Base-by-base conservation (phyloP, 1,140 invertebrate species). In the Plectrocnemia conspersa region DNA sequence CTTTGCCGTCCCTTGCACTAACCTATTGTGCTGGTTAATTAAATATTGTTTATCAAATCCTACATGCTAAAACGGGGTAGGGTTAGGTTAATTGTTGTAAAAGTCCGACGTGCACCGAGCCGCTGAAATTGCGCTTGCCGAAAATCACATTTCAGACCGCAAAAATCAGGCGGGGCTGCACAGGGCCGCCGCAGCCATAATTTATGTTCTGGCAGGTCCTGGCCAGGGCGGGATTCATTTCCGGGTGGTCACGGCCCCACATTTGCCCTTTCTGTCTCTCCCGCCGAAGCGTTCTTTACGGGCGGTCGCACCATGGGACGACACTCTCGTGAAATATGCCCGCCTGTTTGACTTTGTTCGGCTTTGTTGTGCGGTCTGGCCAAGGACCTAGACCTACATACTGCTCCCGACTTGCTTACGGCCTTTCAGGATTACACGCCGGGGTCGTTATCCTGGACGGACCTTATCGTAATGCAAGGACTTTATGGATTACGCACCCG, bases 261-360 rank as follows among this genome's bases (percentile, higher is more conserved):
- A 13, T 35, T 33, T 36, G 13, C 15, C 35, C 35, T 16, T 16
- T 38, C 5, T 6, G 36, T 21, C 42, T 27, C 50, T 42, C 50
- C 29, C 21, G 44, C 27, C 44, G 44, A 47, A 47, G 21, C 22
- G 44, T 47, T 47, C 44, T 47, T 47, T 47, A 47, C 44, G 44
- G 44, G 22, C 44, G 44, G 35, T 5, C 35, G 35, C 35, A 16
- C 35, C 35, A 16, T 16, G 35, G 35, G 35, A 38, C 35, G 35
- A 38, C 35, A 38, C 35, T n/a, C n/a, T 27, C 38, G 54, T 56
- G 54, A 56, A 56, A 56, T 56, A 56, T 56, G 47, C 36, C 27
- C 47, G 54, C 18, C 29, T 38, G 53, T 55, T 55, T 55, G 53
- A 55, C 44, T 55, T 32, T 49, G 35, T 48, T 21, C n/a, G 53